Evolutionary conservation across 2,797 vertebrate genomes (phyloP), one percentile per base, ranked within the genome.

Genomic region (Chrosomus eos): DNA sequence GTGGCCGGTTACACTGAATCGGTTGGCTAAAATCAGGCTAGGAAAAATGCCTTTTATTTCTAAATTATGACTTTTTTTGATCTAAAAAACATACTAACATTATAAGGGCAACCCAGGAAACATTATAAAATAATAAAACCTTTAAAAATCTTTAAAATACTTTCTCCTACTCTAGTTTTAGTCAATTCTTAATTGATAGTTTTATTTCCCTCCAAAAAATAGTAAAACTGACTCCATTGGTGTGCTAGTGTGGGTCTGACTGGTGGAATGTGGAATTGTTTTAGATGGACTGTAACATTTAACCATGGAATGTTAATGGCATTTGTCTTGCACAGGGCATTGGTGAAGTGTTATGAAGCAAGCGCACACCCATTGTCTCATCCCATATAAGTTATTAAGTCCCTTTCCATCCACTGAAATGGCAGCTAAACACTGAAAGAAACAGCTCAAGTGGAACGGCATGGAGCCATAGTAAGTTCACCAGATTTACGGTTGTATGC

Each of bases 281-380:
- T 86, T 74, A 80, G 76, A 81, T 89, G 70, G 84, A 77, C 66
- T 84, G 38, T 77, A 67, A 89, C 72, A 86, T 68, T 90, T 87
- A 81, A 81, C 81, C 75, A 43, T 86, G 83, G 79, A 90, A 88
- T 88, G 86, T 80, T 88, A 88, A 81, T 89, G 55, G 73, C 75
- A 88, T 89, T 91, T 91, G 87, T 89, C 85, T 89, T 89, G 87
- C 87, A 79, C 88, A 85, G 83, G 84, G 85, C 77, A 36, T 87
- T 78, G 80, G 73, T 78, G 43, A 88, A 70, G 55, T 77, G 67
- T 79, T 58, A 70, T 77, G 77, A 83, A 87, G 82, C 80, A 48
- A 88, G 83, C 40, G 55, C 80, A 84, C 79, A 71, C 82, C 80
- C 79, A 58, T 86, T 85, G 79, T 82, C 68, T 84, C 62, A 83